These are phyloP conservation scores for Urophycis tenuis DNA, from an alignment of 2,797 vertebrate genomes.

Conservation along the genomic window DNA sequence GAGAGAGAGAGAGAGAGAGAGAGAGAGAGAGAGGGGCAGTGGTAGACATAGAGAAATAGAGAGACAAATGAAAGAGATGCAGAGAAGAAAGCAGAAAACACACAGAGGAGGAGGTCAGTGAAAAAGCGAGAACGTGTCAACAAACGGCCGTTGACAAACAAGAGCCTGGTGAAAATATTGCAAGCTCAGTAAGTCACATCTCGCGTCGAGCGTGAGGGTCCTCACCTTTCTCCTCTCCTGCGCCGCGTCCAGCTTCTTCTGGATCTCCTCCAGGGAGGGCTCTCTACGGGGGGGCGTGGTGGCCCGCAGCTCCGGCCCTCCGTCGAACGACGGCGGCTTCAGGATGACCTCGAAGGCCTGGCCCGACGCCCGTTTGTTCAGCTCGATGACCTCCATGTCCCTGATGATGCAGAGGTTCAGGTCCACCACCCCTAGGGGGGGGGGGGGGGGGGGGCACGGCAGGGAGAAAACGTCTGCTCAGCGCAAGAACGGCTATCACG, in stretches of 20 bases:
- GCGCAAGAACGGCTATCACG: not conserved
- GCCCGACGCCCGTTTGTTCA: slow-evolving; percentile 87
- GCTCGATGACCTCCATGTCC: slow-evolving; percentile 95
- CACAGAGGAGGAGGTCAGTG: not conserved
- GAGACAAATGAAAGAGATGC: not conserved
- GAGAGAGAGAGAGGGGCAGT: not conserved
- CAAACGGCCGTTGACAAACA: not conserved
- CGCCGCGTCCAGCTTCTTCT: slow-evolving; percentile 87
- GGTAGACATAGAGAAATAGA: not conserved
- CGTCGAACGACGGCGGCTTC: slow-evolving; percentile 86
- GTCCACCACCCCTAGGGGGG: slow-evolving; percentile 78
- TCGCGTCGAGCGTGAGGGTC: not conserved
- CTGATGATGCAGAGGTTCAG: slow-evolving; percentile 90
- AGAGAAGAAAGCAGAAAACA: not conserved
- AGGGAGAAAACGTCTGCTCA: not conserved
- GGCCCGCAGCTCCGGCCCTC: slow-evolving; percentile 81
- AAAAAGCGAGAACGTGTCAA: not conserved
- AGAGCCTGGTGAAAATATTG: not conserved
- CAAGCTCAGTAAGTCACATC: not conserved
- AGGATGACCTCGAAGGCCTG: slow-evolving; percentile 97
- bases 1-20: not conserved
- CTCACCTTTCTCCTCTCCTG: slow-evolving; percentile 82
- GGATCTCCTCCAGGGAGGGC: slow-evolving; percentile 88
- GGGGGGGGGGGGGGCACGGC: not conserved
- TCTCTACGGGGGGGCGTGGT: slow-evolving; percentile 82